Percentiles rank a stretch among this genome's conserved stretches.
These are phyloP conservation scores for Unio pictorum DNA, from an alignment of 2,888 invertebrate species.

Conservation along the genomic window DNA sequence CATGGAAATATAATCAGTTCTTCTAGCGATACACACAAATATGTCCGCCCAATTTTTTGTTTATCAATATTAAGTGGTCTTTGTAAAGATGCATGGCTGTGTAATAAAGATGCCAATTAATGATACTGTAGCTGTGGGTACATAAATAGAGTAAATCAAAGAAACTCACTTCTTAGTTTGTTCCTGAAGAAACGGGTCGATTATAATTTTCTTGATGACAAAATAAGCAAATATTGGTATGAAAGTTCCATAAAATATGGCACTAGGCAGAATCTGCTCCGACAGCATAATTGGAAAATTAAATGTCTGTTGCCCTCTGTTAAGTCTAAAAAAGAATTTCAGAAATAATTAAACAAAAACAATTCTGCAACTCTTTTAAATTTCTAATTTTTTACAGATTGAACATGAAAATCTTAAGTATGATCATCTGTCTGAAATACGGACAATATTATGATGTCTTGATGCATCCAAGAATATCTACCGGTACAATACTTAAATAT, in stretches of 20 bases:
- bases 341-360: background rate
- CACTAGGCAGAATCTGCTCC: constrained; percentile 90
- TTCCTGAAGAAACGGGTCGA: constrained; percentile 81
- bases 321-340: constrained; percentile 77
- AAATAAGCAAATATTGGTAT: constrained; percentile 82
- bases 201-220: constrained; percentile 85
- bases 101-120: background rate
- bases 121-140: background rate
- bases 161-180: constrained; percentile 77
- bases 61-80: too few relatives aligned
- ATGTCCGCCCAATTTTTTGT: too few relatives aligned
- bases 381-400: too few relatives aligned
- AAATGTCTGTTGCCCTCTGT: constrained; percentile 89
- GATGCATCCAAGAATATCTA: too few relatives aligned
- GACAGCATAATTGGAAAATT: constrained; percentile 91
- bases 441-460: too few relatives aligned
- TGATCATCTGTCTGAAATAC: too few relatives aligned
- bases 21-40: too few relatives aligned
- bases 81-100: background rate
- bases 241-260: constrained; percentile 92
- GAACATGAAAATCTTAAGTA: too few relatives aligned
- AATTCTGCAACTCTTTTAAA: too few relatives aligned
- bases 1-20: too few relatives aligned
- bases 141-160: background rate
- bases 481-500: too few relatives aligned